A percentile compares a stretch with the other conserved stretches of the same genome.
These are phyloP conservation scores for Oncorhynchus clarkii DNA, from an alignment of 2,113 vertebrate genomes.

Conservation along the genomic window DNA sequence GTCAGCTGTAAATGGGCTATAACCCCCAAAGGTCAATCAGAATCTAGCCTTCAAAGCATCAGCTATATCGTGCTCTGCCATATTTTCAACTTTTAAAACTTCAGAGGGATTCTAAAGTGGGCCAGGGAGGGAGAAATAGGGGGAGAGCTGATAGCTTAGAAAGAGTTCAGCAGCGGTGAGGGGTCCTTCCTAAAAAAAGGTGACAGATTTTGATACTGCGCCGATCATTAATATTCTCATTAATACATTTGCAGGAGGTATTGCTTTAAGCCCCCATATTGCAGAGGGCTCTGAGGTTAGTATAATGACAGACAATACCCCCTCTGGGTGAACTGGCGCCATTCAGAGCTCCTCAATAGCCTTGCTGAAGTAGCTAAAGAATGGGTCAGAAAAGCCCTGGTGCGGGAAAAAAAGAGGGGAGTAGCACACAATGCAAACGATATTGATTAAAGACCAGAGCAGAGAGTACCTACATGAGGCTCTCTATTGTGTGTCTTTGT, in stretches of 20 bases:
- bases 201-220: slow-evolving; percentile 34
- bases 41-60: slow-evolving; percentile 56
- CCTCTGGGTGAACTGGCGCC: slow-evolving; percentile 67
- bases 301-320: slow-evolving; percentile 65
- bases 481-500: slow-evolving; percentile 54
- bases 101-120: slow-evolving; percentile 63
- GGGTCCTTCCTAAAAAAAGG: slow-evolving; percentile 40
- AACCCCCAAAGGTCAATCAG: slow-evolving; percentile 59
- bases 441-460: slow-evolving; percentile 65
- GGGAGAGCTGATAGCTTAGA: slow-evolving; percentile 47
- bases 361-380: slow-evolving; percentile 65
- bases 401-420: slow-evolving; percentile 35
- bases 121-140: slow-evolving; percentile 51
- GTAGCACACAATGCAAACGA: slow-evolving; percentile 55
- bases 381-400: slow-evolving; percentile 60
- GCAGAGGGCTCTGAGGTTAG: slow-evolving; percentile 21
- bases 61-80: slow-evolving; percentile 55
- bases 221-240: slow-evolving; percentile 52
- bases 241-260: slow-evolving; percentile 38
- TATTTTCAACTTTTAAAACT: slow-evolving; percentile 63
- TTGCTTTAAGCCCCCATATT: background rate
- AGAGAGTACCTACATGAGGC: slow-evolving; percentile 53
- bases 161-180: slow-evolving; percentile 46
- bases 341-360: slow-evolving; percentile 70
- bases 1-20: slow-evolving; percentile 17